Evolutionary conservation across 2,113 vertebrate species (phyloP).

Genomic region (Toxotes chatareus): DNA sequence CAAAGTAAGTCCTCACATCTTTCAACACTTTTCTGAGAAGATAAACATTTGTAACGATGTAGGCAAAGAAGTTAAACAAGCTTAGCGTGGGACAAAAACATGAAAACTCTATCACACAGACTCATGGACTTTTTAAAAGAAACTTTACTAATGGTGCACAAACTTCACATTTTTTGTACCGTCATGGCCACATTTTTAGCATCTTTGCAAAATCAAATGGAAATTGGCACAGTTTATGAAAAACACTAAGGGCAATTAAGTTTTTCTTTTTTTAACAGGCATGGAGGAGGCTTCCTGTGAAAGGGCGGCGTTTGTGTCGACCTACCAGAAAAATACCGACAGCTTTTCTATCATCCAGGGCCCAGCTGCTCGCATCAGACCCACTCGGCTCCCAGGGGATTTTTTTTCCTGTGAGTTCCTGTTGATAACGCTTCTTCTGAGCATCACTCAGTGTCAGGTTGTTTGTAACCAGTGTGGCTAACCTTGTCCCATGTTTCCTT

Average conservation of each 20-base stretch:
- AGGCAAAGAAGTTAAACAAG: background rate
- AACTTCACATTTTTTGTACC: background rate
- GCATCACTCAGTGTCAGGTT: slow-evolving; percentile 15
- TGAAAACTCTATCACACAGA: background rate
- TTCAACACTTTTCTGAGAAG: background rate
- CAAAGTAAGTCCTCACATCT: background rate
- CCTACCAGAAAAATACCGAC: slow-evolving; percentile 81
- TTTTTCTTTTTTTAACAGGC: slow-evolving; percentile 79
- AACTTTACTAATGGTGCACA: no score
- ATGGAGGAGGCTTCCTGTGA: slow-evolving; percentile 92
- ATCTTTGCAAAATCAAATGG: background rate
- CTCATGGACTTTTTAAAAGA: background rate
- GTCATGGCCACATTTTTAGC: background rate
- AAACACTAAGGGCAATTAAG: background rate
- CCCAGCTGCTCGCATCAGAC: slow-evolving; percentile 89
- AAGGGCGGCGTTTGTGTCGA: slow-evolving; percentile 84
- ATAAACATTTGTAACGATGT: background rate
- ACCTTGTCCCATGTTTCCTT: slow-evolving; percentile 44
- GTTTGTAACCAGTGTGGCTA: background rate
- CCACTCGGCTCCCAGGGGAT: slow-evolving; percentile 83
- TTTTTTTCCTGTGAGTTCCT: slow-evolving; percentile 89
- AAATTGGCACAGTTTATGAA: background rate
- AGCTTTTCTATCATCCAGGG: slow-evolving; percentile 89
- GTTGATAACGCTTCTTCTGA: background rate
- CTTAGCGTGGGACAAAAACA: background rate